phyloP scores from a whole-genome alignment of 30 jellyfish, hydroid and myxozoan genomes.

The Turritopsis rubra region DNA sequence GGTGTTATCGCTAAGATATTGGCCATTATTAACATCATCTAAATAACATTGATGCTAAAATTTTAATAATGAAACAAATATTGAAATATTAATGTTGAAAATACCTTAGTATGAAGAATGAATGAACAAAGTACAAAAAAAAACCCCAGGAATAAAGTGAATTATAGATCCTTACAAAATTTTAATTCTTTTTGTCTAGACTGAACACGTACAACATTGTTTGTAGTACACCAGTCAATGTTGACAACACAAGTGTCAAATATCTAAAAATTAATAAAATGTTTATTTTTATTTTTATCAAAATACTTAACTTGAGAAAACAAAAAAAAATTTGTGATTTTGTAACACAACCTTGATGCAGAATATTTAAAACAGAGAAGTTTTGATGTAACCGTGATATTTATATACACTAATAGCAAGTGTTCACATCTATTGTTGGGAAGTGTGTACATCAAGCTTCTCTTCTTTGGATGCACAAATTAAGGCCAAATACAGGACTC shows the following conservation, averaged over 20 bases:
- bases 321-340: not conserved
- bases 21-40: slow-evolving; percentile 2
- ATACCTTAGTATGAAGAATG: not conserved
- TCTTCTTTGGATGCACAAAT: too few species aligned
- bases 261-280: not conserved
- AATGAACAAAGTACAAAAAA: not conserved
- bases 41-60: too few species aligned
- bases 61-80: not conserved
- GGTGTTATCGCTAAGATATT: not conserved
- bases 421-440: too few species aligned
- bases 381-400: too few species aligned
- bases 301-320: too few species aligned
- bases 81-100: not conserved
- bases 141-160: not conserved
- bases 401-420: too few species aligned
- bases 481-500: too few species aligned
- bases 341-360: too few species aligned
- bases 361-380: too few species aligned
- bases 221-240: slow-evolving; percentile 22
- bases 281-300: too few species aligned
- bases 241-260: not conserved
- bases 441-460: too few species aligned
- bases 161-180: not conserved
- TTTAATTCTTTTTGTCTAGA: not conserved
- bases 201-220: slow-evolving; percentile 15